Evolutionary conservation across 2,113 vertebrate species (phyloP), one percentile per base, ranked within the genome.

Genomic region (Ammospiza caudacuta): DNA sequence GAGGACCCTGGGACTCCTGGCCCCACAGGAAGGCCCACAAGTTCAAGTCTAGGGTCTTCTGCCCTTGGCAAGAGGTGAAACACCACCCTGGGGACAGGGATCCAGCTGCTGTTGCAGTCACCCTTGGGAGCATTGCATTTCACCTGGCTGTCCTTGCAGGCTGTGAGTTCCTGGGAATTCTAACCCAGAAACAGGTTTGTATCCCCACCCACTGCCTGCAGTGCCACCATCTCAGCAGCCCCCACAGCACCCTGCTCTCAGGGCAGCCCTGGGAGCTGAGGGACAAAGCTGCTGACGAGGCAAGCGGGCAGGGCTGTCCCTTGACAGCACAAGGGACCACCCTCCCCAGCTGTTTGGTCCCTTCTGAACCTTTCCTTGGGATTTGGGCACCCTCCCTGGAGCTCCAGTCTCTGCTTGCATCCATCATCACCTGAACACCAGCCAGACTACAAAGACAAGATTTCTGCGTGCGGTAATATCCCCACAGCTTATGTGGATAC

Each of bases 21-120:
- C 18, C 13, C 7, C 0, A 1, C 11, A n/a, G 22, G 43, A 28
- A 67, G 25, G 4, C 4, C 10, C 3, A 3, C 5, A 59, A 18
- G 4, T 72, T 79, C 47, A 59, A 28, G 12, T 3, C 49, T 33
- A 17, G 28, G 12, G 8, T 77, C 13, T 77, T 64, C 63, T 58
- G 21, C 10, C 27, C 19, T 7, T 1, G 3, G n/a, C 31, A 75
- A 27, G 37, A 63, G 47, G 28, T 0, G 1, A 37, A 39, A 61
- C 6, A 66, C 25, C 29, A 15, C 22, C 8, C 22, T 28, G 49
- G 4, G 43, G 15, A 19, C 27, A 18, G 6, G 46, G 9, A 72
- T 72, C 20, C 39, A 67, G 2, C 9, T 4, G 8, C 31, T 68
- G 8, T 6, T 68, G 47, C 49, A 41, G 39, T 20, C 2, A 3